Evolutionary conservation across 2,888 invertebrate genomes (phyloP).

Genomic region (Cremastinae sp.): DNA sequence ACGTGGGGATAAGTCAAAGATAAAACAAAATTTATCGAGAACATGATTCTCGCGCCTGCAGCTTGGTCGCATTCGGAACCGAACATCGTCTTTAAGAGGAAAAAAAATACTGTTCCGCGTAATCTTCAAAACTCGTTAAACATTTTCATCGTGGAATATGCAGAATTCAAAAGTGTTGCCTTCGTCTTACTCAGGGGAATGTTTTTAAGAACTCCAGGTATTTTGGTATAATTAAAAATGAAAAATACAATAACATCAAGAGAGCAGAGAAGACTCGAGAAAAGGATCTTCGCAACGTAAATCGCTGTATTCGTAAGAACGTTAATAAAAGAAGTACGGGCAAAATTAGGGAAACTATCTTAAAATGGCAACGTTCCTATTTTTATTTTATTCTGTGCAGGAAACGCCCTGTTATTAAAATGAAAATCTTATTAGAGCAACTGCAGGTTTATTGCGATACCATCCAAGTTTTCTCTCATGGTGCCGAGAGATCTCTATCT

Average conservation of each 20-base stretch:
- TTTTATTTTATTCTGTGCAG: conserved; percentile 12
- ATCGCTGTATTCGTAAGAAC: no score
- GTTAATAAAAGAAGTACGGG: no score
- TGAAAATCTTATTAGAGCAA: conserved; percentile 45
- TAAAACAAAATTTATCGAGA: background rate
- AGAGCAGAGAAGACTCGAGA: no score
- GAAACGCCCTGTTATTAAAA: conserved; percentile 30
- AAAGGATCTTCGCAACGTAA: no score
- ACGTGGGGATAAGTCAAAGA: background rate
- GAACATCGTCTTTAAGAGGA: background rate
- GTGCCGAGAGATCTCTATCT: conserved; percentile 19
- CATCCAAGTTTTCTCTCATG: conserved; percentile 15
- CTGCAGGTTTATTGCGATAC: conserved; percentile 27
- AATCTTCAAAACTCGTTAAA: background rate
- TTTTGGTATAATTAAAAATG: no score
- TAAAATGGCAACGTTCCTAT: background rate
- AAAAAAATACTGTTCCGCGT: background rate
- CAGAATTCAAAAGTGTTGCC: background rate
- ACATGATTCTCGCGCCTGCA: background rate
- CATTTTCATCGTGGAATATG: conserved; percentile 5
- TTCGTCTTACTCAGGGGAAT: no score
- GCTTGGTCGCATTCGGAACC: background rate
- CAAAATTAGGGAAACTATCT: no score
- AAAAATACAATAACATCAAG: no score
- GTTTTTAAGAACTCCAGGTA: no score